Percentiles rank a stretch among this genome's conserved stretches.
phyloP scores from a whole-genome alignment of 2,113 vertebrate species.

The Equus przewalskii region DNA sequence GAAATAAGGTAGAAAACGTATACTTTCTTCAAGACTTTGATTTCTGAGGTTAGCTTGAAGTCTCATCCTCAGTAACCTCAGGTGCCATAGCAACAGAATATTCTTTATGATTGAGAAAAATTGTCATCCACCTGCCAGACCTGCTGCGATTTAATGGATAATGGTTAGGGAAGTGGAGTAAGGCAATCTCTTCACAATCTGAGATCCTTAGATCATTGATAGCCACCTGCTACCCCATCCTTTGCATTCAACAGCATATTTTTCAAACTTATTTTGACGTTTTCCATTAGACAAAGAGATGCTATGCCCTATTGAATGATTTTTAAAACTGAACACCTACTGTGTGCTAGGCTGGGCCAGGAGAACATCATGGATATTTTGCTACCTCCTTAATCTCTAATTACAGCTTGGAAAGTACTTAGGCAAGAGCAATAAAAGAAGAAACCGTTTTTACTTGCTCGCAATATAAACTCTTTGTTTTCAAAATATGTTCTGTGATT shows the following conservation, averaged over 20 bases:
- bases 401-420: not conserved
- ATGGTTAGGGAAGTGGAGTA: not conserved
- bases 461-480: not conserved
- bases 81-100: not conserved
- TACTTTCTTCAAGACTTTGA: not conserved
- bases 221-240: not conserved
- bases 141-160: not conserved
- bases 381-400: not conserved
- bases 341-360: not conserved
- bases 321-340: not conserved
- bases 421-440: not conserved
- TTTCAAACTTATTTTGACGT: not conserved
- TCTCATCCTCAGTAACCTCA: not conserved
- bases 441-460: not conserved
- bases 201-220: not conserved
- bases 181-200: not conserved
- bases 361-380: not conserved
- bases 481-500: not conserved
- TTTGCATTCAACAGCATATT: not conserved
- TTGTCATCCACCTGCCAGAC: not conserved
- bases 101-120: constrained; percentile 14
- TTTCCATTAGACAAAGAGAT: not conserved
- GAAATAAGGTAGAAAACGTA: not conserved
- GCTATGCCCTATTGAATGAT: not conserved
- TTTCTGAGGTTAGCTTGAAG: not conserved